phyloP scores from a whole-genome alignment of 2,888 invertebrate genomes.

The Hirtodrosophila histrioides region DNA sequence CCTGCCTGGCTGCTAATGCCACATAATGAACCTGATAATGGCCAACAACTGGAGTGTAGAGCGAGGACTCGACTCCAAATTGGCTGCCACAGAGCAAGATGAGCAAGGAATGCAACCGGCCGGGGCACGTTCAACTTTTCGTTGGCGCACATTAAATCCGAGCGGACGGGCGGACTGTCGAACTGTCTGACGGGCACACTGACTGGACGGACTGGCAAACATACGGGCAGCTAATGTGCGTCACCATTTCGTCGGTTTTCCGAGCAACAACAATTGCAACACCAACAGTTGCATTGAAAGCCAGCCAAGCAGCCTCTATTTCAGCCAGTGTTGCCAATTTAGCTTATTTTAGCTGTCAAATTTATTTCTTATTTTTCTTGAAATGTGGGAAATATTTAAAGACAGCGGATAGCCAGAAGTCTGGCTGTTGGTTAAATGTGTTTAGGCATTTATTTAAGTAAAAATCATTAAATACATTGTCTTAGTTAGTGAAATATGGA shows the following conservation, averaged over 20 bases:
- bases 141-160: constrained; percentile 44
- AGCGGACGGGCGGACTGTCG: background rate
- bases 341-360: no score
- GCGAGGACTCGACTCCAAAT: constrained; percentile 20
- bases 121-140: constrained; percentile 59
- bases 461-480: no score
- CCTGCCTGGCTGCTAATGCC: constrained; percentile 65
- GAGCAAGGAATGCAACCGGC: constrained; percentile 26
- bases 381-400: no score
- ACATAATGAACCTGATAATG: constrained; percentile 79
- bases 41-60: constrained; percentile 40
- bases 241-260: constrained; percentile 57
- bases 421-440: no score
- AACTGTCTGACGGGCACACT: background rate
- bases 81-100: constrained; percentile 27
- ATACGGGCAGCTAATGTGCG: constrained; percentile 54
- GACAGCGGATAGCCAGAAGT: no score
- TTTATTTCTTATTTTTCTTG: no score
- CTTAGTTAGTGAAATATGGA: no score
- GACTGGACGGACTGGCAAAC: background rate
- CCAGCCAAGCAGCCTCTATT: constrained; percentile 23
- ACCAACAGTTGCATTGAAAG: constrained; percentile 9
- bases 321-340: background rate
- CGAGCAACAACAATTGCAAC: constrained; percentile 25
- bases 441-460: no score